Evolutionary conservation across 1,140 invertebrate genomes (phyloP).

Genomic region (Phenacoccus solenopsis): DNA sequence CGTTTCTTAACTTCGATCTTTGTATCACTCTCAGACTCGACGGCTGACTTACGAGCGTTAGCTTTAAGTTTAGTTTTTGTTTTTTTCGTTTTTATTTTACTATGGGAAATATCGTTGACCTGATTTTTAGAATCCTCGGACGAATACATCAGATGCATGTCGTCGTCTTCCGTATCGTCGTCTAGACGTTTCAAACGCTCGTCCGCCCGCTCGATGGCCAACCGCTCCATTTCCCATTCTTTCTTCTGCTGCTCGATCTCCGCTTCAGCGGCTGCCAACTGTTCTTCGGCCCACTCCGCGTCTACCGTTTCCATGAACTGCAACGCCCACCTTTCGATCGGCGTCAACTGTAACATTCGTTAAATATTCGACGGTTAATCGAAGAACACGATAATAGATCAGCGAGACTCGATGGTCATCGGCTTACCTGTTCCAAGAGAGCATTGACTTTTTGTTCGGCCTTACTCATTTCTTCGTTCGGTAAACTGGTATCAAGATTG

Average conservation of each 20-base stretch:
- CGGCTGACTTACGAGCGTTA: too few relatives aligned
- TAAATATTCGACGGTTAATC: not conserved
- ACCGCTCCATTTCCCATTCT: conserved; percentile 84
- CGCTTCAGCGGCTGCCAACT: conserved; percentile 72
- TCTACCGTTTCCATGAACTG: conserved; percentile 77
- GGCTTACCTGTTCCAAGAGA: conserved; percentile 63
- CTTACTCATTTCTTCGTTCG: conserved; percentile 53
- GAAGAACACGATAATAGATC: not conserved
- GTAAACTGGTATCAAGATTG: conserved; percentile 24
- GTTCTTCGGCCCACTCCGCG: conserved; percentile 70
- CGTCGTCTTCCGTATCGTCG: conserved; percentile 39
- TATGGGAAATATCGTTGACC: conserved; percentile 43
- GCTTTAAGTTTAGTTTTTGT: not conserved
- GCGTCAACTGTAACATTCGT: conserved; percentile 53
- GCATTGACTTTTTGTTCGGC: conserved; percentile 71
- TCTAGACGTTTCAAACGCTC: conserved; percentile 34
- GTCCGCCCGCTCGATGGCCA: conserved; percentile 58
- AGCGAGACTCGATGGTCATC: not conserved
- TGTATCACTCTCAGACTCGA: conserved; percentile 18
- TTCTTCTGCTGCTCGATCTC: conserved; percentile 83
- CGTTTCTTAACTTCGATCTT: too few relatives aligned
- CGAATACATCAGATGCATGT: conserved; percentile 52
- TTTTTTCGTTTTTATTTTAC: conserved; percentile 30
- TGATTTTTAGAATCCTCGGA: conserved; percentile 63
- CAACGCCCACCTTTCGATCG: conserved; percentile 88